Evolutionary conservation across 2,113 vertebrate genomes (phyloP), one percentile per base, ranked within the genome.

Genomic region (Polypterus bichir): DNA sequence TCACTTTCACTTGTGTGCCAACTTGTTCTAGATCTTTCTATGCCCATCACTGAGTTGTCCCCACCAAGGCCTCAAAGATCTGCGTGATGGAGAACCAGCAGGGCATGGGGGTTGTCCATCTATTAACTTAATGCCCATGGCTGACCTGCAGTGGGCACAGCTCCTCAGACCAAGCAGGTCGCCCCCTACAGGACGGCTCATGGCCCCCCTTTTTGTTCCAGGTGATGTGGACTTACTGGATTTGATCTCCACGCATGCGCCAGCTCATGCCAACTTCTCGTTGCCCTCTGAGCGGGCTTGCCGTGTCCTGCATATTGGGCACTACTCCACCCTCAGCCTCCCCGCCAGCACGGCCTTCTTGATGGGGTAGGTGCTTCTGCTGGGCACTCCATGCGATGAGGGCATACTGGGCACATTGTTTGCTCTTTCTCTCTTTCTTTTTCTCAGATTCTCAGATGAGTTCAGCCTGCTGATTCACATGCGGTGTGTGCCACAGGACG

Each of bases 381-480:
- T 27, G 27, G 27, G 27, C 27, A 27, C 27, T 1, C 27, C 27
- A 27, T 27, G 27, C 2, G 27, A 2, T 27, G 27, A 27, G 27
- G 27, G 27, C 27, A 27, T 27, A 27, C 27, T 27, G 27, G 27
- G 27, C 1, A 0, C 2, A 46, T 3, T 59, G 3, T 0, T 0
- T 0, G 2, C 46, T 4, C 0, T 45, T 63, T 66, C 63, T 11
- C 3, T 2, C 27, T 49, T 0, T 45, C 49, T 8, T 45, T 46
- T 6, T 45, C 47, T 66, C 47, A 93, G 91, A 63, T 90, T 94
- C 77, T 70, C 77, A 49, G 84, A 91, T 0, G 87, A 92, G 77
- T 86, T 93, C 74, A 90, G 88, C 5, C 68, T 94, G 54, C 71
- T 92, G 75, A 65, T 91, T 73, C 83, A 85, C 73, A 69, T 92